Evolutionary conservation across 2,888 invertebrate genomes (phyloP), one percentile per base, ranked within the genome.

Genomic region (Agrotis exclamationis): DNA sequence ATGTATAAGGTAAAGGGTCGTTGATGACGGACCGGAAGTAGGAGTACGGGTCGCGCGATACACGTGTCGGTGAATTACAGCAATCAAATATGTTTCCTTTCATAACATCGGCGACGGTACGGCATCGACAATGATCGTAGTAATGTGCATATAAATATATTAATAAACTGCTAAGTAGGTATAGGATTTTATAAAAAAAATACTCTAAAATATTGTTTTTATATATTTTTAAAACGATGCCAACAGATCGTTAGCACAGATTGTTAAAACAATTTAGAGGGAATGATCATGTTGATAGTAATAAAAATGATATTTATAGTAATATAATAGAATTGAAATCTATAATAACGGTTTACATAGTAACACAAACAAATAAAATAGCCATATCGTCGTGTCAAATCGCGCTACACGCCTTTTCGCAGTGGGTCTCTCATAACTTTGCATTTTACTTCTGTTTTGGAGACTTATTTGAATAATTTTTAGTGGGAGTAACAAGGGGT

Each of bases 401-500:
- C 14, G 18, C 48, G 16, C n/a, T 75, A 70, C 45, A 56, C 57
- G 14, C 18, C 18, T 67, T 75, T 69, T 47, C 47, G 51, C 70
- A 47, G 53, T 51, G 57, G 60, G 22, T 47, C n/a, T 66, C 62
- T 63, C 67, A 73, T 70, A 74, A 74, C 63, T 83, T 74, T 56
- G 24, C 60, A 75, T 70, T 71, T 60, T 58, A 74, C 63, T 68
- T 73, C 83, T 81, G 70, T 83, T 79, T 71, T 71, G 58, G 68
- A 70, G 59, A 73, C 54, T 69, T 54, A 72, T 76, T 80, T 75
- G 63, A 84, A 84, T 82, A 76, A 60, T 65, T 63, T 24, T 63
- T 70, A 76, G 81, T 86, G 77, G 76, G 84, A 56, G 68, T 76
- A 64, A 72, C 69, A 77, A 77, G 77, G 75, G 80, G 67, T 77